Evolutionary conservation across 1,140 invertebrate genomes (phyloP), one percentile per base, ranked within the genome.

Genomic region (Pteromalus puparum): DNA sequence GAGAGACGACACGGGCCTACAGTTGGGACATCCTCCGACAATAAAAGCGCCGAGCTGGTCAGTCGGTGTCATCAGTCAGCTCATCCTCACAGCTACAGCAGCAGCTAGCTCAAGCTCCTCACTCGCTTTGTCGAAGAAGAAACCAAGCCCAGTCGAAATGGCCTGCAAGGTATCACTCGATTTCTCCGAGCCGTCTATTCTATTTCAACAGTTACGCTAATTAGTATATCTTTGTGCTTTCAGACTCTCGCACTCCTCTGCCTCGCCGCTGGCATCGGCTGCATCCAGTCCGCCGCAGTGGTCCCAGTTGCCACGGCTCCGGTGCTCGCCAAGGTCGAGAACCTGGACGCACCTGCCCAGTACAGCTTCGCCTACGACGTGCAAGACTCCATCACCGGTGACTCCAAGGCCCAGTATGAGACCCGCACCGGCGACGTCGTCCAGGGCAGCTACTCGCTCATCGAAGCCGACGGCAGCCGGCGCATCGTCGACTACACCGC

Each of bases 401-500:
- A 94, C 87, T 90, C 90, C 18, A 94, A 94, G 90, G 91, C 90
- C 77, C 93, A 94, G 26, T 90, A 93, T 3, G 94, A 94, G 84
- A 92, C 89, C n/a, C 89, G 94, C 15, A 92, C 93, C 78, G 94
- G 94, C 48, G 93, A 93, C 48, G 85, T 94, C 2, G 93, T 94
- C 46, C 92, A 93, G 67, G 94, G 94, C 9, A 91, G 90, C 81
- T 94, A 94, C 90, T 92, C 90, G 9, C 88, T 94, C 15, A 86
- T 94, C 74, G 93, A 94, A 82, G 86, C 93, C 15, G 94, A 94
- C 65, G 94, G 94, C 18, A 95, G 95, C 38, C 93, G 95, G 81
- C 90, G 94, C 68, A 92, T 90, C 68, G 95, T 95, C 34, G 94
- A 95, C 79, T 95, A 95, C 86, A 94, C 94, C 9, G 94, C 95